A percentile compares a stretch with the other conserved stretches of the same genome.
Conservation (phyloP, 2,888 invertebrate species). For the Habrosyne pyritoides region DNA sequence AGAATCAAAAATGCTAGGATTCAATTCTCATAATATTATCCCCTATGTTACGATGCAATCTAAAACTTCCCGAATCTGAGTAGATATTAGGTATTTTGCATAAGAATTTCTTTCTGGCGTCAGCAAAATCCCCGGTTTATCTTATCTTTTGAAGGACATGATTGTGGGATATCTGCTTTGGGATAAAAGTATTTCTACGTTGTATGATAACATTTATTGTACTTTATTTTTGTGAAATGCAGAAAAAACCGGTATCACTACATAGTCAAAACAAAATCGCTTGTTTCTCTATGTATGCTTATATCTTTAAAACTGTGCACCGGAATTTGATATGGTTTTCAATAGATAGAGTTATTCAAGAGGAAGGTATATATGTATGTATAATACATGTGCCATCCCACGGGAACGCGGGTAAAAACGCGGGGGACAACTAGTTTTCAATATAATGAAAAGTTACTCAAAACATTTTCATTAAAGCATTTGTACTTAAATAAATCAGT, state of each 20-base stretch:
- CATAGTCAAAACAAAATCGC: too few species aligned
- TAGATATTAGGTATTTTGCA: conserved; percentile 18
- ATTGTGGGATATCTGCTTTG: conserved; percentile 25
- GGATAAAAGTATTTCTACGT: conserved; percentile 17
- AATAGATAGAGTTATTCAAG: too few species aligned
- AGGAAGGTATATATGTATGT: too few species aligned
- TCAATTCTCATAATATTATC: conserved; percentile 1
- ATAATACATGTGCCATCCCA: too few species aligned
- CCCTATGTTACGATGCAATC: conserved; percentile 9
- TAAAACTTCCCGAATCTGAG: conserved; percentile 16
- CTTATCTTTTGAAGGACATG: conserved; percentile 32
- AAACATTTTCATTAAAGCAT: too few species aligned
- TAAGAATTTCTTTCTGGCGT: conserved; percentile 26
- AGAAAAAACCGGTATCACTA: too few species aligned
- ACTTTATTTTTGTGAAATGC: not conserved
- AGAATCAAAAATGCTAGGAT: not conserved
- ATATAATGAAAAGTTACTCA: too few species aligned
- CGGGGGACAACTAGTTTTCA: too few species aligned
- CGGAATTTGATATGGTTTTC: too few species aligned
- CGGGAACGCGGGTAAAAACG: too few species aligned
- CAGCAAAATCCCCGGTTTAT: conserved; percentile 27
- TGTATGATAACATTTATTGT: not conserved
- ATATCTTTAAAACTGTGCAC: too few species aligned
- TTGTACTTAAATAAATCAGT: too few species aligned
- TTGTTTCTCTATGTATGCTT: not conserved